These are phyloP conservation scores for Diabrotica undecimpunctata DNA, from an alignment of 1,140 invertebrate species.

Conservation along the genomic window DNA sequence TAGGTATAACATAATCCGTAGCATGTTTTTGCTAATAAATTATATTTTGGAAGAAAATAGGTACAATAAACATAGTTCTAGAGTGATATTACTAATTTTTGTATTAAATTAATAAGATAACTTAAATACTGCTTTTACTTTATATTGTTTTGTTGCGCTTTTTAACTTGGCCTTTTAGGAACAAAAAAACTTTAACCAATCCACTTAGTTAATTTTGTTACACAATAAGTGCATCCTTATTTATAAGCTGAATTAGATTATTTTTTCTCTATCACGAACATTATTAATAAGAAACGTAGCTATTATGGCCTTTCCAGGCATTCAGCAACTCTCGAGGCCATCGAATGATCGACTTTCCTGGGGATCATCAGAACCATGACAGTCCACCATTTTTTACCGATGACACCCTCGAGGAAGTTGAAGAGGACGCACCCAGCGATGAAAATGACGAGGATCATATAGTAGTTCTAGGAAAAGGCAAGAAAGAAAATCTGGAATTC, in stretches of 20 bases:
- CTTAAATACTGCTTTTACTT: no score
- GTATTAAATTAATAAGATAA: no score
- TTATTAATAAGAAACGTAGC: conserved; percentile 52
- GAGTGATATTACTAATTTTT: neutral
- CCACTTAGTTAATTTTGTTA: neutral
- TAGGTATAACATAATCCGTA: no score
- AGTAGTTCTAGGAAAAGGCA: conserved; percentile 49
- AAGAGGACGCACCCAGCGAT: neutral
- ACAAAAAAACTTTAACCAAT: neutral
- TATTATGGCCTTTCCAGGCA: conserved; percentile 69
- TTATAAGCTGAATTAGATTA: no score
- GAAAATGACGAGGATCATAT: conserved; percentile 33
- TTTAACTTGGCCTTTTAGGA: no score
- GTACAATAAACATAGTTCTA: no score
- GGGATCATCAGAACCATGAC: conserved; percentile 18
- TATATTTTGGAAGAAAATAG: no score
- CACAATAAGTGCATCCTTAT: neutral
- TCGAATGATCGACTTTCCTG: conserved; percentile 48
- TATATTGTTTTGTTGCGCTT: no score
- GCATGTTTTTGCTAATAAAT: no score
- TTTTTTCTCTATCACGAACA: neutral
- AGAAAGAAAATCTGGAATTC: conserved; percentile 58
- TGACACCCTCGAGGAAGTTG: conserved; percentile 14
- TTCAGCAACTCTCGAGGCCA: conserved; percentile 60
- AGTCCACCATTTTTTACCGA: conserved; percentile 17